Percentiles rank a stretch among this genome's conserved stretches.
These are phyloP conservation scores for Antedon mediterranea DNA, from an alignment of 53 echinoderm and acorn worm species.

Conservation along the genomic window DNA sequence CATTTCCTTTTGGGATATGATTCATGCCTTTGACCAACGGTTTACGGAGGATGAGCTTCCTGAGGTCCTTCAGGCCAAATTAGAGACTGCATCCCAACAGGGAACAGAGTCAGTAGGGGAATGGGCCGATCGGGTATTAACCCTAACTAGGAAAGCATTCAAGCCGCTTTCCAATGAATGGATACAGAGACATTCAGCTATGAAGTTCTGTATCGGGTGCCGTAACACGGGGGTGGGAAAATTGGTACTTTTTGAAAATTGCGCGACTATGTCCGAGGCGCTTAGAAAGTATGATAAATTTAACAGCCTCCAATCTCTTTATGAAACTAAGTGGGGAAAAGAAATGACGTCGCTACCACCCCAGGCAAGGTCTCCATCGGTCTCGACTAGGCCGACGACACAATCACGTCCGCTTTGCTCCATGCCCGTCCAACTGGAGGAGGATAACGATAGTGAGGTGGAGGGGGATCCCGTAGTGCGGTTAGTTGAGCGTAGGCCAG, in stretches of 20 bases:
- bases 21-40: constrained; percentile 11
- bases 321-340: too few species aligned
- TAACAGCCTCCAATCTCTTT: too few species aligned
- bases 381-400: too few species aligned
- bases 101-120: constrained; percentile 6
- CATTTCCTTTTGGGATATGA: constrained; percentile 4
- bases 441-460: too few species aligned
- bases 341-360: too few species aligned
- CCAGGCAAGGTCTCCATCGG: too few species aligned
- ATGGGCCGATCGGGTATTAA: constrained; percentile 22
- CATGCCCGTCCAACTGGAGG: too few species aligned
- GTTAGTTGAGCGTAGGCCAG: too few species aligned
- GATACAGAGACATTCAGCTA: constrained; percentile 7
- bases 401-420: too few species aligned
- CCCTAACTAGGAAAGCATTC: constrained; percentile 16
- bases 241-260: constrained; percentile 6
- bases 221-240: constrained; percentile 22
- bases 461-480: too few species aligned
- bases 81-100: constrained; percentile 12
- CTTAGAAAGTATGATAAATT: constrained; percentile 3
- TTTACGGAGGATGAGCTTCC: constrained; percentile 19
- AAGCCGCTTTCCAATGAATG: not conserved
- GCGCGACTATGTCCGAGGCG: constrained; percentile 2
- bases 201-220: constrained; percentile 23
- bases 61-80: constrained; percentile 13